These are phyloP conservation scores for Chlorops oryzae DNA, from an alignment of 1,140 invertebrate species.

Conservation along the genomic window DNA sequence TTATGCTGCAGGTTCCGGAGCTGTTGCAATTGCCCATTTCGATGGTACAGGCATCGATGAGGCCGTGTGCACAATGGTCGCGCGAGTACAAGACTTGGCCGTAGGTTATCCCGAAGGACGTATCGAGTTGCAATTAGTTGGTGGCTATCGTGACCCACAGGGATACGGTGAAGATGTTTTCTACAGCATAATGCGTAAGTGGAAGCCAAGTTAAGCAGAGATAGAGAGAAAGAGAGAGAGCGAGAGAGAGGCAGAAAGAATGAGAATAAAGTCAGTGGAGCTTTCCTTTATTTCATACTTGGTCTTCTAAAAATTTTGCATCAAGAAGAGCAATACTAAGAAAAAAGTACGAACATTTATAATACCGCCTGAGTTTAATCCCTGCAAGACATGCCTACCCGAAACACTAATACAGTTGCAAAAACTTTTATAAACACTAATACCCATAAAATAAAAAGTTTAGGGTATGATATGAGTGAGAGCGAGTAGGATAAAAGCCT, in stretches of 20 bases:
- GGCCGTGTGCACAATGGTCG: slow-evolving; percentile 71
- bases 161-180: slow-evolving; percentile 84
- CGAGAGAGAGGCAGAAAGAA: background rate
- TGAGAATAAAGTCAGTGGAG: background rate
- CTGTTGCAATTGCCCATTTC: slow-evolving; percentile 78
- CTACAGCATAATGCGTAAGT: slow-evolving; percentile 83
- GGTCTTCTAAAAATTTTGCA: too few species aligned
- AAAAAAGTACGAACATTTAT: too few species aligned
- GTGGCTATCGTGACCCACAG: slow-evolving; percentile 79
- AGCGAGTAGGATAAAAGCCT: too few species aligned
- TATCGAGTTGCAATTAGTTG: slow-evolving; percentile 81
- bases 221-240: background rate
- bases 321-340: too few species aligned
- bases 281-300: background rate
- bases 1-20: slow-evolving; percentile 67
- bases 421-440: too few species aligned
- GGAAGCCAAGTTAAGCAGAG: too few species aligned
- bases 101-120: slow-evolving; percentile 78
- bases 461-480: too few species aligned
- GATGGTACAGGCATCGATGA: slow-evolving; percentile 81
- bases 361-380: too few species aligned
- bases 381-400: too few species aligned
- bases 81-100: slow-evolving; percentile 74
- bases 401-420: too few species aligned
- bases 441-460: too few species aligned